Percentiles rank a stretch among this genome's conserved stretches.
Conservation (phyloP, 1,140 invertebrate species). For the Drosophila ironensis region DNA sequence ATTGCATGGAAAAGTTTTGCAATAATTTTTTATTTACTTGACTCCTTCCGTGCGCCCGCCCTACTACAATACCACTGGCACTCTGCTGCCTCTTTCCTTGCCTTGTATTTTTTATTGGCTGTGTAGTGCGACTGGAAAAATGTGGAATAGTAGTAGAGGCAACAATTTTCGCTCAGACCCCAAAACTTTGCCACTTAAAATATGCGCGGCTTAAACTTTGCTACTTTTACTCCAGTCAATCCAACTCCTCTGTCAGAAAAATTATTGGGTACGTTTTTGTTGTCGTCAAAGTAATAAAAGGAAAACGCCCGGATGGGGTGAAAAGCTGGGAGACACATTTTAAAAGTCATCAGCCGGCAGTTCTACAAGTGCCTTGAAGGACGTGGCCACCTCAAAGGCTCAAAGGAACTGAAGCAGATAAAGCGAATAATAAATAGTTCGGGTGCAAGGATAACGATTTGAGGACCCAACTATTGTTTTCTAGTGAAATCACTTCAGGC, state of each 20-base stretch:
- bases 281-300: conserved; percentile 50
- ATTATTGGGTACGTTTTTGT: conserved; percentile 53
- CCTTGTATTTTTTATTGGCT: conserved; percentile 67
- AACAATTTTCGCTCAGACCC: conserved; percentile 56
- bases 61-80: background rate
- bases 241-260: conserved; percentile 10
- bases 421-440: conserved; percentile 23
- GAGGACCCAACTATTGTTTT: conserved; percentile 10
- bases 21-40: conserved; percentile 79
- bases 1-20: conserved; percentile 71
- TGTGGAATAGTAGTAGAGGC: conserved; percentile 65
- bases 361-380: conserved; percentile 25
- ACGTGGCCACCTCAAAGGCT: conserved; percentile 6
- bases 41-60: conserved; percentile 1
- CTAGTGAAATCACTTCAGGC: conserved; percentile 17
- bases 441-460: conserved; percentile 2
- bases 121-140: conserved; percentile 46
- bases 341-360: conserved; percentile 50
- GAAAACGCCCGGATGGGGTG: background rate
- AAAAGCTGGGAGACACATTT: conserved; percentile 41
- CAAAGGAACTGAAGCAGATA: conserved; percentile 11
- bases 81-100: background rate
- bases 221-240: background rate
- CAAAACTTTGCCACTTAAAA: conserved; percentile 70
- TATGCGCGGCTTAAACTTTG: conserved; percentile 51